Evolutionary conservation across 1,140 invertebrate species (phyloP), one percentile per base, ranked within the genome.

Genomic region (Proctacanthus coquilletti): DNA sequence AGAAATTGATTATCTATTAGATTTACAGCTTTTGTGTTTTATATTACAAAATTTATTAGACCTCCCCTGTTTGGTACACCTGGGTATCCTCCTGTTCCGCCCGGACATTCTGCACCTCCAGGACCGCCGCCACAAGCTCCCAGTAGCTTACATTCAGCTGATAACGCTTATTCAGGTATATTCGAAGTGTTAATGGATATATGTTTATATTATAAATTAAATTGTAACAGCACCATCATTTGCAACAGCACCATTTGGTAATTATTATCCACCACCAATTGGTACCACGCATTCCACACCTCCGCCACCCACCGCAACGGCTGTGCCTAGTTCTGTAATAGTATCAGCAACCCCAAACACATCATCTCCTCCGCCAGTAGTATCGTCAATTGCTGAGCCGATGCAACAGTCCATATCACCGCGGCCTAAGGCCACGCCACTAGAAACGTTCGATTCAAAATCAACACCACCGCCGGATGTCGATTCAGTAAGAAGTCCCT

Each of bases 361-460:
- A 25, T 31, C 15, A 21, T 13, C 29, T 19, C 27, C 30, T n/a
- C 27, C 34, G 19, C 33, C 41, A 6, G 36, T 11, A 44, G 49
- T 17, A 21, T 43, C 45, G 20, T 45, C 45, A 29, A 48, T 50
- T 37, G 48, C 48, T 2, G 39, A 41, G 15, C 34, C 43, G 17
- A n/a, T n/a, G n/a, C n/a, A n/a, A 27, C 23, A 27, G 23, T 27
- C 23, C 8, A 8, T 9, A 13, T 13, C 23, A 27, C 23, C 8
- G 13, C 48, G 55, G 36, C 54, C 56, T 11, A 56, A 58, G 44
- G 39, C 56, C 13, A 58, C 47, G 5, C 52, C 52, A 10, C 34
- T 58, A 35, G 55, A 57, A 23, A 45, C 50, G 1, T 58, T 58
- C 20, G 30, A 32, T 32, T 32, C 30, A 8, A 32, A 32, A 38